Evolutionary conservation across 2,113 vertebrate species (phyloP).

Genomic region (Odontophorus gujanensis): DNA sequence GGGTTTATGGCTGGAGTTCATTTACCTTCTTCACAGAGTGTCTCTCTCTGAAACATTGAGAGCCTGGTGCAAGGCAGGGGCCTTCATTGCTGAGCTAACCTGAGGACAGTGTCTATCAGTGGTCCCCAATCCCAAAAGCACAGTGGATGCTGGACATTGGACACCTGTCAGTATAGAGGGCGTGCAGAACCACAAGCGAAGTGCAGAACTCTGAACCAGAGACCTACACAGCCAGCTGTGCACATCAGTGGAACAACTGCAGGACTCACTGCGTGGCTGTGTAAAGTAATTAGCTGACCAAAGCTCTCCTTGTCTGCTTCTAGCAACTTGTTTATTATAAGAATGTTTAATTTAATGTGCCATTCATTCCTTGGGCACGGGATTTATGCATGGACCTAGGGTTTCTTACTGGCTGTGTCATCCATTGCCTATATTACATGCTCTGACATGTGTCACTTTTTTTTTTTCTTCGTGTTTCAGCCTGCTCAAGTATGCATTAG

Average conservation of each 20-base stretch:
- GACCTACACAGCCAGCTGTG: neutral
- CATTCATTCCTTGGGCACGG: neutral
- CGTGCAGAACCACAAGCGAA: neutral
- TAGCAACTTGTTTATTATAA: neutral
- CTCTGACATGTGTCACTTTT: neutral
- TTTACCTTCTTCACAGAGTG: neutral
- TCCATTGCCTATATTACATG: neutral
- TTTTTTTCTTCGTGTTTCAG: neutral
- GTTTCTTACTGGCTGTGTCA: neutral
- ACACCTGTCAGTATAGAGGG: neutral
- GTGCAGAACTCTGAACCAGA: neutral
- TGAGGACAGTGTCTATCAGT: no score
- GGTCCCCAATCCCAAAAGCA: neutral
- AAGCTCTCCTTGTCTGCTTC: neutral
- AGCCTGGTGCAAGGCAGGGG: neutral
- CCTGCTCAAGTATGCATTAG: neutral
- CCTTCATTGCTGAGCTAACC: neutral
- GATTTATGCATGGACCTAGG: neutral
- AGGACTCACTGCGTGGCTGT: neutral
- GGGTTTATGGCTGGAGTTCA: slow-evolving; percentile 38
- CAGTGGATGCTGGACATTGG: neutral
- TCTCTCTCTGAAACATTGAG: neutral
- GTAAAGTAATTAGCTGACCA: neutral
- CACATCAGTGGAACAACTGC: neutral
- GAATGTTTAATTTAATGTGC: neutral